Conservation (phyloP, 2,113 vertebrate genomes). For the Gymnorhina tibicen region DNA sequence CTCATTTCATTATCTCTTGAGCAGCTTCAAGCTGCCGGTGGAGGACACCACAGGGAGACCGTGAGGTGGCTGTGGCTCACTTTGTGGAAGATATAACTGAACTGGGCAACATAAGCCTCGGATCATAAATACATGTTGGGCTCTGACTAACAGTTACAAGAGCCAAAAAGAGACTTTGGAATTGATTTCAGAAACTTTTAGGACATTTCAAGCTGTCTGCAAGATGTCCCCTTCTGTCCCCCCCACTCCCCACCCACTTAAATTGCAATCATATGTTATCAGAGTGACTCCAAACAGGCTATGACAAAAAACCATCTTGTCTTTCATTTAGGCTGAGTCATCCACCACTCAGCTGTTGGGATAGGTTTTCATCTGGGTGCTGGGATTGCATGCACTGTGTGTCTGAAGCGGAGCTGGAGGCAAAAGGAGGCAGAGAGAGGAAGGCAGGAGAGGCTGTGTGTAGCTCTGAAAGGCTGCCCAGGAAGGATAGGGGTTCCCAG, state of each 20-base stretch:
- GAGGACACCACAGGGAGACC: neutral
- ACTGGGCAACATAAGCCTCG: neutral
- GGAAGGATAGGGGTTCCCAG: fast-evolving
- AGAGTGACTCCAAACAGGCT: neutral
- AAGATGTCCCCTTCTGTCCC: neutral
- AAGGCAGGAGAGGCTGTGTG: neutral
- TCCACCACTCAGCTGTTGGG: neutral
- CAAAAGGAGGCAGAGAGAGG: neutral
- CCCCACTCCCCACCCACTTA: neutral
- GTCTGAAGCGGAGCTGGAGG: neutral
- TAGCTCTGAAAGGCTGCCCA: neutral
- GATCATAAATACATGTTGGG: neutral
- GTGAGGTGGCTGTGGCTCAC: neutral
- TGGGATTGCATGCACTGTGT: neutral
- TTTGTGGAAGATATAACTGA: neutral
- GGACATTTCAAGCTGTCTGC: constrained; percentile 7
- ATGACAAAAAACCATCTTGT: neutral
- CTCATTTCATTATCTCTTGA: neutral
- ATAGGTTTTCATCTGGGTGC: neutral
- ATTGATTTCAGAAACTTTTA: neutral
- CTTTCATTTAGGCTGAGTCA: constrained; percentile 29
- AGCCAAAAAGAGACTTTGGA: neutral
- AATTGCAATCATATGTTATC: constrained; percentile 35
- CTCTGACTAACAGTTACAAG: neutral
- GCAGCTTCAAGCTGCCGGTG: neutral